Percentiles rank a stretch among this genome's conserved stretches.
Evolutionary conservation across 2,797 vertebrate genomes (phyloP).

Genomic region (Rhinogobio ventralis): DNA sequence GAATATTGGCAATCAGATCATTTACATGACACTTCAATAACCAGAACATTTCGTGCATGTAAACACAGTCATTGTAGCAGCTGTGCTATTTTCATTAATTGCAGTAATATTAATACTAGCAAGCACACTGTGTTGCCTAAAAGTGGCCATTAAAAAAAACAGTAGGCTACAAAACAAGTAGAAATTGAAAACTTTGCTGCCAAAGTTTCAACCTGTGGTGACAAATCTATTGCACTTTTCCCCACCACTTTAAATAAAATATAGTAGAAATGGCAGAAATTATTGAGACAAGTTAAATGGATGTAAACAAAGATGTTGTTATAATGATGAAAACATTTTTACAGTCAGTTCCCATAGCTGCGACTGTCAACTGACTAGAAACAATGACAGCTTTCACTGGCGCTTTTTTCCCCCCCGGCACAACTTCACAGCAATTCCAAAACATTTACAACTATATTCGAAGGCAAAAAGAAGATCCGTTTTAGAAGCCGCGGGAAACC

Average conservation of each 20-base stretch:
- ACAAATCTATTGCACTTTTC: background rate
- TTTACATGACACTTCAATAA: background rate
- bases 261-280: background rate
- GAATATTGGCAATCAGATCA: background rate
- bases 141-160: background rate
- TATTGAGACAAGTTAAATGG: too few relatives aligned
- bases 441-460: background rate
- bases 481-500: background rate
- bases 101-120: background rate
- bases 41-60: background rate
- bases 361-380: slow-evolving; percentile 41
- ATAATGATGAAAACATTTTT: background rate
- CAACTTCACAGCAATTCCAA: background rate
- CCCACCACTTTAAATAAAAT: background rate
- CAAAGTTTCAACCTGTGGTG: background rate
- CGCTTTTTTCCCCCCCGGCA: background rate
- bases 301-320: background rate
- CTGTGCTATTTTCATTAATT: background rate
- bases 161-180: background rate
- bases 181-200: background rate
- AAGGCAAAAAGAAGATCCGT: background rate
- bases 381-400: slow-evolving; percentile 46
- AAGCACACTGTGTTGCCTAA: background rate
- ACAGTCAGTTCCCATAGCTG: slow-evolving; percentile 37
- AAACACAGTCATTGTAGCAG: background rate